Conservation (phyloP, 2,888 invertebrate species). For the Micoletzkya japonica region DNA sequence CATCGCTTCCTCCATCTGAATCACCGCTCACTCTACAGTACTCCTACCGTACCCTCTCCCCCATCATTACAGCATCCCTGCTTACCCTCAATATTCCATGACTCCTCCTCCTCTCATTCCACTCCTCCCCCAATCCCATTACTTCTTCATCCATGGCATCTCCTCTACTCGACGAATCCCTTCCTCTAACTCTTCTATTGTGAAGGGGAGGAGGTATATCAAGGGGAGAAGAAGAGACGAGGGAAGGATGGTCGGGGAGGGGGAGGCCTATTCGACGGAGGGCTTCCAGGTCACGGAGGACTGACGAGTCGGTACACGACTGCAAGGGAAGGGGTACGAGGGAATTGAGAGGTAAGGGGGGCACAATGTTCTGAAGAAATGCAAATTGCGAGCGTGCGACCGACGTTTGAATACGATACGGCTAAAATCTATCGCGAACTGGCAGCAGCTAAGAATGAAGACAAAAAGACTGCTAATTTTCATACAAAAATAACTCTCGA, state of each 20-base stretch:
- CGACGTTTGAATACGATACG: no score
- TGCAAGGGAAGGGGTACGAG: constrained; percentile 39
- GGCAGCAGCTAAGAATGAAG: no score
- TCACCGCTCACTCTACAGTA: background rate
- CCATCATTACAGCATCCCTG: background rate
- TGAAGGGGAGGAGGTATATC: background rate
- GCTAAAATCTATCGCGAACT: no score
- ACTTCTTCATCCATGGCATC: constrained; percentile 19
- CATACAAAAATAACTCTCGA: no score
- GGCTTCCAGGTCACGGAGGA: constrained; percentile 65
- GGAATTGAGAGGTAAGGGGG: no score
- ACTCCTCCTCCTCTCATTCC: constrained; percentile 17
- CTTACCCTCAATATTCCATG: background rate
- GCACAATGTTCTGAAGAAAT: background rate
- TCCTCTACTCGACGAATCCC: constrained; percentile 12
- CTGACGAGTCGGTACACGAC: constrained; percentile 65
- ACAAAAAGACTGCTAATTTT: no score
- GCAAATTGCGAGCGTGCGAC: no score
- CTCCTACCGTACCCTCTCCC: constrained; percentile 1
- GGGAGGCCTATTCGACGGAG: constrained; percentile 26
- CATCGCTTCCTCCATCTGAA: constrained; percentile 24
- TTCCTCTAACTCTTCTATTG: constrained; percentile 12
- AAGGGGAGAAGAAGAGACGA: background rate
- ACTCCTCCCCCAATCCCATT: constrained; percentile 16
- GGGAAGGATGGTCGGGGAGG: constrained; percentile 11